phyloP scores from a whole-genome alignment of 2,797 vertebrate genomes.

The Catamblyrhynchus diadema region DNA sequence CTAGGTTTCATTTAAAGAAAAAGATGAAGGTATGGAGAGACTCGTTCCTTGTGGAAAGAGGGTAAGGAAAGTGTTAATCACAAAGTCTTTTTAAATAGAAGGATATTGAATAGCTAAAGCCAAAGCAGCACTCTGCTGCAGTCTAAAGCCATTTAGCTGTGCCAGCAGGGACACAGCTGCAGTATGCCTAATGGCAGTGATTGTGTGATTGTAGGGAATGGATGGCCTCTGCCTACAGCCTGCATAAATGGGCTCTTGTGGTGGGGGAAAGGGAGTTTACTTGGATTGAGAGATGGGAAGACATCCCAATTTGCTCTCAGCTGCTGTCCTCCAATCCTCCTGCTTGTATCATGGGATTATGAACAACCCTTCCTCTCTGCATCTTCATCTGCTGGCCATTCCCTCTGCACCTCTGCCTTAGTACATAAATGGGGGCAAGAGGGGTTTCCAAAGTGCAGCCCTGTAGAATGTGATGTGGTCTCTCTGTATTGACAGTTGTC shows the following conservation, averaged over 20 bases:
- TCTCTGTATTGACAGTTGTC: not conserved
- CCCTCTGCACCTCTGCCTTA: not conserved
- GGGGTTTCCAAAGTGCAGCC: not conserved
- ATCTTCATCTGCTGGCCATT: not conserved
- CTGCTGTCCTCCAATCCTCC: not conserved
- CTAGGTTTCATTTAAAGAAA: slow-evolving; percentile 91
- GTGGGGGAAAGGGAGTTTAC: not conserved
- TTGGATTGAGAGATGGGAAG: not conserved
- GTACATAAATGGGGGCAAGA: rapidly evolving
- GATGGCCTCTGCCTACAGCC: not conserved
- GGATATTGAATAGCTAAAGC: not conserved
- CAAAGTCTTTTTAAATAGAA: not conserved
- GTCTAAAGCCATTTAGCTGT: slow-evolving; percentile 10
- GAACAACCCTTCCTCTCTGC: not conserved
- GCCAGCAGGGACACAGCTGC: not conserved
- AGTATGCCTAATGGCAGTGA: not conserved
- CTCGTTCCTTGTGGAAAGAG: slow-evolving; percentile 95
- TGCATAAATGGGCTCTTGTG: not conserved
- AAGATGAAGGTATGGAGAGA: slow-evolving; percentile 93
- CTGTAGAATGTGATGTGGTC: not conserved
- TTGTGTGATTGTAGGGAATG: not conserved
- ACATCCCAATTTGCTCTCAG: not conserved
- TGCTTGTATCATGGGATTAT: not conserved
- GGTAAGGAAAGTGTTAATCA: slow-evolving; percentile 77
- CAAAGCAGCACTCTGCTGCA: not conserved